Percentiles rank a stretch among this genome's conserved stretches.
These are phyloP conservation scores for Amyelois transitella DNA, from an alignment of 1,140 invertebrate genomes.

Conservation along the genomic window DNA sequence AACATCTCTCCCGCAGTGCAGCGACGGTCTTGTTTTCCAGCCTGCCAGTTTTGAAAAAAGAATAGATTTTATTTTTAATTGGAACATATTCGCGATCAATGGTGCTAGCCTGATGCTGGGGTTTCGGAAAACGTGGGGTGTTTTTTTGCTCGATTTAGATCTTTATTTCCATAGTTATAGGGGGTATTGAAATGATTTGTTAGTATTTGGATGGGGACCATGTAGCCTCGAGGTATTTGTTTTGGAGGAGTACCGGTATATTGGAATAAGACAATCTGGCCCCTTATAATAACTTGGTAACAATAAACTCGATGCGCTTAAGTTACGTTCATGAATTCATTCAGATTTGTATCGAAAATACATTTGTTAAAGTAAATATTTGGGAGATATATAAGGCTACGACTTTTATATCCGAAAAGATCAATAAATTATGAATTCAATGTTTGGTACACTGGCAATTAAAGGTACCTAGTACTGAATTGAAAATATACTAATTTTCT, in stretches of 20 bases:
- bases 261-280: slow-evolving; percentile 5
- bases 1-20: not conserved
- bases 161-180: not conserved
- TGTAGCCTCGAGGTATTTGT: slow-evolving; percentile 5
- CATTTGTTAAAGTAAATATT: too few relatives aligned
- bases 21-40: not conserved
- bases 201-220: not conserved
- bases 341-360: not conserved
- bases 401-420: too few relatives aligned
- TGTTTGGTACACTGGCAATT: too few relatives aligned
- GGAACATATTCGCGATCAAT: slow-evolving; percentile 6
- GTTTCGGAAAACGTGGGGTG: not conserved
- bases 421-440: too few relatives aligned
- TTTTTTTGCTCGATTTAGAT: not conserved
- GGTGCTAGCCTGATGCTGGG: not conserved
- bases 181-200: not conserved
- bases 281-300: slow-evolving; percentile 6
- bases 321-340: not conserved
- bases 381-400: too few relatives aligned
- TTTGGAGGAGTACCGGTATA: slow-evolving; percentile 1
- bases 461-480: too few relatives aligned
- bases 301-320: slow-evolving; percentile 2
- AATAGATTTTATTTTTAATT: slow-evolving; percentile 6
- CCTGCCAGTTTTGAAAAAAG: slow-evolving; percentile 1
- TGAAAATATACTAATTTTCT: too few relatives aligned